A percentile compares a stretch with the other conserved stretches of the same genome.
These are phyloP conservation scores for Melanargia galathea DNA, from an alignment of 2,888 invertebrate genomes.

Conservation along the genomic window DNA sequence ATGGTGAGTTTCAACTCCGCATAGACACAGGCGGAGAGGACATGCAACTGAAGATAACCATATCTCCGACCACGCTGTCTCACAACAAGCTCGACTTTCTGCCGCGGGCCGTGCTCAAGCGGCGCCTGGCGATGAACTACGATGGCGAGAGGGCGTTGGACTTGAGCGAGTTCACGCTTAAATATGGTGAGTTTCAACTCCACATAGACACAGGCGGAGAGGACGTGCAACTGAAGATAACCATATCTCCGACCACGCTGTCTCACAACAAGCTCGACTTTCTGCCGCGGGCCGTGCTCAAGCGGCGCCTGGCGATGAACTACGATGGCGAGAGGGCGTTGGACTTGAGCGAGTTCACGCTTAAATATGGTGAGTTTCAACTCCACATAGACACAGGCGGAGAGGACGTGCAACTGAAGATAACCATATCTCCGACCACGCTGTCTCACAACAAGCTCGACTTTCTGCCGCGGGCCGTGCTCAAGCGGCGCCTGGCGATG, in stretches of 20 bases:
- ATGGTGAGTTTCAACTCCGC: slow-evolving; percentile 57
- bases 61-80: slow-evolving; percentile 45
- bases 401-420: slow-evolving; percentile 49
- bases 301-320: slow-evolving; percentile 46
- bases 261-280: slow-evolving; percentile 53
- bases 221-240: slow-evolving; percentile 50
- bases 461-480: slow-evolving; percentile 57
- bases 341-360: slow-evolving; percentile 59
- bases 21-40: slow-evolving; percentile 51
- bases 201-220: no score
- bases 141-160: slow-evolving; percentile 49
- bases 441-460: slow-evolving; percentile 50
- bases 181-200: slow-evolving; percentile 56
- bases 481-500: slow-evolving; percentile 51
- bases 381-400: no score
- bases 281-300: slow-evolving; percentile 58
- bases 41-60: slow-evolving; percentile 50
- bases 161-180: slow-evolving; percentile 58
- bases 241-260: slow-evolving; percentile 47
- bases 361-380: slow-evolving; percentile 56
- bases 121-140: slow-evolving; percentile 45
- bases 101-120: slow-evolving; percentile 58
- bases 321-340: slow-evolving; percentile 48
- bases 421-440: slow-evolving; percentile 48
- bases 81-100: slow-evolving; percentile 55